Percentiles rank a stretch among this genome's conserved stretches.
These are phyloP conservation scores for Catamblyrhynchus diadema DNA, from an alignment of 2,797 vertebrate species.

Conservation along the genomic window DNA sequence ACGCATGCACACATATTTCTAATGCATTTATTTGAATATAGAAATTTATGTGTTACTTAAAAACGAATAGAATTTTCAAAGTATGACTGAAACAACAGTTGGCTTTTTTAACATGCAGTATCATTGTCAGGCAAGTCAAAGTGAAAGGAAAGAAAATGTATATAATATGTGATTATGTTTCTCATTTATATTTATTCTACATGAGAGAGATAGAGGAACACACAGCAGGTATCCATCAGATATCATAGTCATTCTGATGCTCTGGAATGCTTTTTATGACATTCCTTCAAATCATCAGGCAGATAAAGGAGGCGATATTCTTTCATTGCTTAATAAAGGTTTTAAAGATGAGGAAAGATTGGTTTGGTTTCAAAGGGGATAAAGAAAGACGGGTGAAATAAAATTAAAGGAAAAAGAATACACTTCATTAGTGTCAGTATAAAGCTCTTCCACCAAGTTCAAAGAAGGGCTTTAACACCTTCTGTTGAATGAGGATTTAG, in stretches of 20 bases:
- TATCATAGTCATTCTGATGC: neutral
- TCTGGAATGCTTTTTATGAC: neutral
- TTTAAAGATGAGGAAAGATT: neutral
- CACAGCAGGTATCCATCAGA: neutral
- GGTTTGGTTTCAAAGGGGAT: neutral
- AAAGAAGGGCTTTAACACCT: neutral
- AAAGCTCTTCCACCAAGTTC: neutral
- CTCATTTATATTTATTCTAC: neutral
- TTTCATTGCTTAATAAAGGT: neutral
- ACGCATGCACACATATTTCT: neutral
- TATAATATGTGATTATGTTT: neutral
- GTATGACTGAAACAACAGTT: neutral
- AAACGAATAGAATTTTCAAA: neutral
- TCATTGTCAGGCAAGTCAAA: neutral
- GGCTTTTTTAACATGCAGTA: neutral
- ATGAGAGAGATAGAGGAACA: neutral
- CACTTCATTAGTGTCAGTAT: neutral
- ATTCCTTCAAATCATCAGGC: neutral
- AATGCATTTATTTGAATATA: neutral
- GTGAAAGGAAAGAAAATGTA: neutral
- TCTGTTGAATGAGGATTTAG: neutral
- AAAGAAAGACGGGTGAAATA: neutral
- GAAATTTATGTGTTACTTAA: neutral
- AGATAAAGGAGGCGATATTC: neutral
- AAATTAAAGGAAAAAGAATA: neutral